Base-by-base conservation (phyloP, 1,140 invertebrate genomes). In the Sweltsa coloradensis region DNA sequence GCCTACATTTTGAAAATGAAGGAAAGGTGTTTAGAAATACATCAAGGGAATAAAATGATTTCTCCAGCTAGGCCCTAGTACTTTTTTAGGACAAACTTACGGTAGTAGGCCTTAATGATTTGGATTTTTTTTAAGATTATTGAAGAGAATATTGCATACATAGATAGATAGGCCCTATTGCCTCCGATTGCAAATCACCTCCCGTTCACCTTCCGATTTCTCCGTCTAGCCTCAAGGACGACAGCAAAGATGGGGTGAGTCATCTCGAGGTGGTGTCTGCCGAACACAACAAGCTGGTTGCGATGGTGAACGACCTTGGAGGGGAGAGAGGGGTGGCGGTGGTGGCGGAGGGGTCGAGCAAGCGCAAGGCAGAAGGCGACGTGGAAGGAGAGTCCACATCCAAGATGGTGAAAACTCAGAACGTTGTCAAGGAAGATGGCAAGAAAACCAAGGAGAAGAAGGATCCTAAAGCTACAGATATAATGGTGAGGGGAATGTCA, bases 211-310 rank as follows among this genome's bases (percentile, higher is more conserved):
- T n/a, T n/a, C n/a, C n/a, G n/a, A n/a, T n/a, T n/a, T n/a, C n/a
- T n/a, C n/a, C n/a, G n/a, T n/a, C n/a, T n/a, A 76, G 73, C 37
- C 74, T 83, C 4, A 75, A 74, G 49, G 76, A 81, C 49, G 66
- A 68, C 4, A 69, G 71, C 31, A 79, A 76, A 47, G 76, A 73
- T 54, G 77, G 69, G 13, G 65, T 70, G 40, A 56, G 59, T 3
- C 64, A 66, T 34, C 68, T 83, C 27, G 77, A 83, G 60, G 74
- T 87, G 2, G 71, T 74, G 4, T 75, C 75, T 43, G 76, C 81
- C 5, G 82, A 87, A 58, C 77, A 81, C 47, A 75, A 76, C 6
- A 79, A 83, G 58, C 60, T 85, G 1, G 72, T 74, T 25, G 81
- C 81, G 16, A 76, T 85, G 53, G 68, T 78, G 2, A 71, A 79